A percentile compares a stretch with the other conserved stretches of the same genome.
These are phyloP conservation scores for Corythaixoides concolor DNA, from an alignment of 2,113 vertebrate genomes.

Conservation along the genomic window DNA sequence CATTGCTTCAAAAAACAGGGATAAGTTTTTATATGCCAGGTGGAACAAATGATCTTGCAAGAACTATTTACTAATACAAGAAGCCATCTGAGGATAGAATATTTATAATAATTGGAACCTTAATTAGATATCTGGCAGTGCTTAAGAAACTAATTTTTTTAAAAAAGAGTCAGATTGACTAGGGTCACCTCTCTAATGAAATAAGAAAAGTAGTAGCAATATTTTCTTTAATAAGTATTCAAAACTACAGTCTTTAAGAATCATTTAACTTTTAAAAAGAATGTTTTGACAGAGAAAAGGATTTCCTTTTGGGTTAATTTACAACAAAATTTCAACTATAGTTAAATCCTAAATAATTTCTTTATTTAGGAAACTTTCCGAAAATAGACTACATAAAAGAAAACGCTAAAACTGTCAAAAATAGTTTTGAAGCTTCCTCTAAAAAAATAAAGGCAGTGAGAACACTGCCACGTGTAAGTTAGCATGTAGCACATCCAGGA, in stretches of 20 bases:
- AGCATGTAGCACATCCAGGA: not conserved
- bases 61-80: constrained; percentile 51
- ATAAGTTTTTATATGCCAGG: not conserved
- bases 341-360: not conserved
- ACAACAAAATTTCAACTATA: not conserved
- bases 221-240: not conserved
- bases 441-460: not conserved
- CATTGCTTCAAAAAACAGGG: not conserved
- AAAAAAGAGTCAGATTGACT: not conserved
- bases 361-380: not conserved
- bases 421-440: not conserved
- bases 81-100: constrained; percentile 45
- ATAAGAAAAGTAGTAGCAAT: not conserved
- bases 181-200: not conserved
- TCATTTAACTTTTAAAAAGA: not conserved
- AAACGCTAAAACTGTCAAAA: not conserved
- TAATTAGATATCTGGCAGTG: constrained; percentile 52
- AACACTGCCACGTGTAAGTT: not conserved
- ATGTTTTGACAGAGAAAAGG: not conserved
- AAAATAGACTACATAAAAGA: not conserved
- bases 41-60: constrained; percentile 35
- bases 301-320: not conserved
- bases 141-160: constrained; percentile 10
- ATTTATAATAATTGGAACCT: constrained; percentile 48
- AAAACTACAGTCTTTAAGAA: not conserved